Base-by-base conservation (phyloP, 2,797 vertebrate species). In the Sparus aurata region DNA sequence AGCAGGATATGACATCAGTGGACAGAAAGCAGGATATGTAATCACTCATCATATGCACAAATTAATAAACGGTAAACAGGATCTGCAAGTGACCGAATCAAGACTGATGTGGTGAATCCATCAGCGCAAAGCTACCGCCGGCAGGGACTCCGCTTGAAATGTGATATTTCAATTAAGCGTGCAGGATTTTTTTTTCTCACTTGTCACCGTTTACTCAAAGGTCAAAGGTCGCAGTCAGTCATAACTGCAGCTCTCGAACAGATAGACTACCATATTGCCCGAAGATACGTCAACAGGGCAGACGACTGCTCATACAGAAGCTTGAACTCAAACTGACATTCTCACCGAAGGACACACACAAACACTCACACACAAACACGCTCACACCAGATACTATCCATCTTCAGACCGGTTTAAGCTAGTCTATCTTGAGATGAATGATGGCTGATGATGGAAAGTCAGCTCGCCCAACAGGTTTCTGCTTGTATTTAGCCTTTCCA, bases 381-480 rank as follows among this genome's bases (percentile, higher is more conserved):
- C 17, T 50, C 43, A 69, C 49, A 30, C 15, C 0, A 80, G 70
- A 75, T 53, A 75, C 50, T 25, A 85, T 71, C 64, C 82, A 89
- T 87, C 82, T 80, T 62, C 59, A 76, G 83, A 92, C 87, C 73
- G 30, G 93, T 92, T 92, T 84, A 65, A 83, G 85, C 92, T 85
- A 47, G 92, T 92, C 80, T 86, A 55, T 82, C 70, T 65, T 74
- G 83, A 82, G 86, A 85, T 90, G 89, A 92, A 67, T 86, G 89
- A 92, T 88, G 89, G 85, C 52, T 88, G 84, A 85, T 83, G 74
- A 92, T 85, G 70, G 84, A 86, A 86, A 92, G 87, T 86, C 78
- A 89, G 75, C 88, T 91, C 18, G 15, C 77, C 77, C 69, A 92
- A 93, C 93, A 92, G 91, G 94, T 94, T 94, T 82, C 87, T 94